Percentiles rank a stretch among this genome's conserved stretches.
phyloP scores from a whole-genome alignment of 2,113 vertebrate species.

The Platycercus adscitus region DNA sequence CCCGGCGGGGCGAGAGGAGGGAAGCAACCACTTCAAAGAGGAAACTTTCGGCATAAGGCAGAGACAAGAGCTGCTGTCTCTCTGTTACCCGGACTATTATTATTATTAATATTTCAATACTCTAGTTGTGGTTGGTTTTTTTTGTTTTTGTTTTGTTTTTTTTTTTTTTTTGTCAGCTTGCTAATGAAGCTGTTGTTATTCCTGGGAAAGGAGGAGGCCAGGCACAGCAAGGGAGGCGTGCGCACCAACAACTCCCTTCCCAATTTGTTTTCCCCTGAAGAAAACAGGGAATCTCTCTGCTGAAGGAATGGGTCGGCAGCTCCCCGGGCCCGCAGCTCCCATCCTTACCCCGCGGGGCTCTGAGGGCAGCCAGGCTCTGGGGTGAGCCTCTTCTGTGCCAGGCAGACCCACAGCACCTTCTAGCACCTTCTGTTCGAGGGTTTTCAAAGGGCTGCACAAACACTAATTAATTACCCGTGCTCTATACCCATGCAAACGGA shows the following conservation, averaged over 20 bases:
- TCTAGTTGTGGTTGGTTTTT: background rate
- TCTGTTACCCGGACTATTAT: background rate
- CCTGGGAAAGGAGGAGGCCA: conserved; percentile 3
- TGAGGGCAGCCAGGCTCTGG: background rate
- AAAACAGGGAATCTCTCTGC: conserved; percentile 1
- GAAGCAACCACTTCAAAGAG: conserved; percentile 63
- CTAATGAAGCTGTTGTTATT: conserved; percentile 57
- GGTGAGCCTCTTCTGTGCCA: background rate
- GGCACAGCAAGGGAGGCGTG: background rate
- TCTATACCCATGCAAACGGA: background rate
- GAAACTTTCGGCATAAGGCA: conserved; percentile 53
- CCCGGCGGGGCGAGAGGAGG: conserved; percentile 33
- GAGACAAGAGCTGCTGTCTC: background rate
- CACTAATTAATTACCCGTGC: conserved; percentile 31
- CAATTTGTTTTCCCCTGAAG: conserved; percentile 46
- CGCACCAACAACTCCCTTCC: background rate
- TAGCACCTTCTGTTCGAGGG: conserved; percentile 37
- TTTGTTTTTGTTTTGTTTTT: background rate
- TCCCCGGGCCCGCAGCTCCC: background rate
- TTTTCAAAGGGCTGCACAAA: conserved; percentile 19
- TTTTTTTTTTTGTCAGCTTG: background rate
- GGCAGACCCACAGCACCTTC: conserved; percentile 27
- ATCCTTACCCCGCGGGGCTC: background rate
- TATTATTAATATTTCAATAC: background rate
- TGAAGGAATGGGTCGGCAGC: background rate